A percentile compares a stretch with the other conserved stretches of the same genome.
phyloP scores from a whole-genome alignment of 2,888 invertebrate species.

The Phragmatobia fuliginosa region DNA sequence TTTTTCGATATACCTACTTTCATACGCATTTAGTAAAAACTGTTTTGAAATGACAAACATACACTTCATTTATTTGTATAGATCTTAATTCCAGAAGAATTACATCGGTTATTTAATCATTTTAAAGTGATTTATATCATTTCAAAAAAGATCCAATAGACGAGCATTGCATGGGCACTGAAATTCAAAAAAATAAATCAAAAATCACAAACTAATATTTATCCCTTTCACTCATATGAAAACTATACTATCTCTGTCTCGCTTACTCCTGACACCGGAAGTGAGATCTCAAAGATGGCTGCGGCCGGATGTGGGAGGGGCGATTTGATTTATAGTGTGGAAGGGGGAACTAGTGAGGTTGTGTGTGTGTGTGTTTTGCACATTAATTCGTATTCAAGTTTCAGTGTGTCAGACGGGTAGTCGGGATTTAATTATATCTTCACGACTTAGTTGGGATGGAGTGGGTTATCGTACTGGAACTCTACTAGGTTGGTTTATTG shows the following conservation, averaged over 20 bases:
- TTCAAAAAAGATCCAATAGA: slow-evolving; percentile 25
- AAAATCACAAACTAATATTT: slow-evolving; percentile 55
- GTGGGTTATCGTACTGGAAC: background rate
- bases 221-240: slow-evolving; percentile 50
- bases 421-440: slow-evolving; percentile 34
- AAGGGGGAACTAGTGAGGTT: slow-evolving; percentile 43
- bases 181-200: slow-evolving; percentile 45
- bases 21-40: no score
- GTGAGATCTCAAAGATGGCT: slow-evolving; percentile 85
- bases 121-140: slow-evolving; percentile 25
- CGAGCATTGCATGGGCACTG: slow-evolving; percentile 3
- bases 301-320: slow-evolving; percentile 83
- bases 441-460: slow-evolving; percentile 13
- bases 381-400: slow-evolving; percentile 49
- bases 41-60: no score
- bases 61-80: no score
- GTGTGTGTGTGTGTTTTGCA: slow-evolving; percentile 32
- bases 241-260: slow-evolving; percentile 60
- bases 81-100: background rate
- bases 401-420: slow-evolving; percentile 29
- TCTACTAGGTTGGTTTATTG: background rate
- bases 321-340: slow-evolving; percentile 80
- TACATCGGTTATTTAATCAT: background rate
- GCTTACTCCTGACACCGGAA: slow-evolving; percentile 71
- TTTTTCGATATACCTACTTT: no score